phyloP scores from a whole-genome alignment of 2,888 invertebrate genomes.

The Anaspis maculata region DNA sequence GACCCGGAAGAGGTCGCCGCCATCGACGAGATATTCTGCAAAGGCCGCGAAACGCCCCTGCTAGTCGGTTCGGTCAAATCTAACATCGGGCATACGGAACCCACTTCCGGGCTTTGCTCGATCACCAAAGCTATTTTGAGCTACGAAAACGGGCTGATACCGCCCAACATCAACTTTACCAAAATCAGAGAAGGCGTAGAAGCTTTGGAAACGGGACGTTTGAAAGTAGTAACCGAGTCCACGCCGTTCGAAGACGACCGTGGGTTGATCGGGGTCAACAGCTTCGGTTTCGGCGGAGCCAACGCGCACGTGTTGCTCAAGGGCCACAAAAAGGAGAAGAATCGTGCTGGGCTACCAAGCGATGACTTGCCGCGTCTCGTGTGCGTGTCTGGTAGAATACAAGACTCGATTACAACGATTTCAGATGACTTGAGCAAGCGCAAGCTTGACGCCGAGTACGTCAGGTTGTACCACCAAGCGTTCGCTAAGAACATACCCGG shows the following conservation, averaged over 20 bases:
- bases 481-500: slow-evolving; percentile 19
- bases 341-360: slow-evolving; percentile 50
- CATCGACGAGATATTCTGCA: slow-evolving; percentile 71
- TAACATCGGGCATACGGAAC: slow-evolving; percentile 89
- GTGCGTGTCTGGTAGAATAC: slow-evolving; percentile 70
- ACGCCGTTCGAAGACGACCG: slow-evolving; percentile 55
- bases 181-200: slow-evolving; percentile 45
- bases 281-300: slow-evolving; percentile 90
- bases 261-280: slow-evolving; percentile 76
- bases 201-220: slow-evolving; percentile 53
- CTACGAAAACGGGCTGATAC: slow-evolving; percentile 70
- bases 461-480: slow-evolving; percentile 28
- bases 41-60: slow-evolving; percentile 58
- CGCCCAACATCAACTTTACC: slow-evolving; percentile 77
- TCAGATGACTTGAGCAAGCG: slow-evolving; percentile 54
- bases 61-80: slow-evolving; percentile 88
- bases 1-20: slow-evolving; percentile 88
- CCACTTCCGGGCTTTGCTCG: slow-evolving; percentile 75
- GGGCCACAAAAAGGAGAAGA: slow-evolving; percentile 51
- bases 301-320: slow-evolving; percentile 67
- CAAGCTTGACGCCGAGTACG: slow-evolving; percentile 25
- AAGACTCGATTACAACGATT: slow-evolving; percentile 60
- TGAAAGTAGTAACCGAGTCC: slow-evolving; percentile 65
- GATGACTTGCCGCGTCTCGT: slow-evolving; percentile 67
- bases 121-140: slow-evolving; percentile 63